Evolutionary conservation across 35 echinoderm and acorn worm genomes (phyloP), one percentile per base, ranked within the genome.

Genomic region (Ophiothrix spiculata): DNA sequence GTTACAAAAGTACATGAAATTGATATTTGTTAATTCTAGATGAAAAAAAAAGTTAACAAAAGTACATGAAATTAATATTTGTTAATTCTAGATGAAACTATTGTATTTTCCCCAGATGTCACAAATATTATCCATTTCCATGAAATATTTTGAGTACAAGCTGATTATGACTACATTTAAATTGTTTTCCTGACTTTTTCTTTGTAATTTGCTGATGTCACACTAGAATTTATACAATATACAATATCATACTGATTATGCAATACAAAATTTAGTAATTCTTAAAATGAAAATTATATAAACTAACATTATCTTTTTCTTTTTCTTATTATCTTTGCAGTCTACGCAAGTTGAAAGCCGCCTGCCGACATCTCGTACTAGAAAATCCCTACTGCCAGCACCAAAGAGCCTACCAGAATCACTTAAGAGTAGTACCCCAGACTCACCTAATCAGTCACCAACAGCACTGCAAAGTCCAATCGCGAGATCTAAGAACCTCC

Each of bases 271-370:
- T 49, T 13, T 33, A 1, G 21, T 76, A 31, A 77, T 0, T 77
- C 1, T 77, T 37, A 31, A n/a, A n/a, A n/a, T 35, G 36, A 16
- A 31, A 32, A 6, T 76, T 34, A 36, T 2, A 15, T 8, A 80
- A 37, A 34, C 40, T 12, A 80, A 34, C 40, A 23, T 80, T 0
- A 16, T 42, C 39, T 78, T 81, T 0, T 56, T 87, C 12, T 90
- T 83, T 79, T 41, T 39, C 84, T 82, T 46, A 38, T 75, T 89
- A 42, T 79, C 33, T 64, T 79, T 90, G 40, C 84, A 97, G 94
- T 92, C 96, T 63, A 91, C 96, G 84, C 96, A 99, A 86, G 86
- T 94, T 83, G 96, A 99, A 86, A 91, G 87, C 46, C 56, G 96
- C 79, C 92, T 99, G 56, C 96, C 96, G 11, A 85, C 91, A 32